Evolutionary conservation across 2,797 vertebrate genomes (phyloP).

Genomic region (Sebastes wilsoni): DNA sequence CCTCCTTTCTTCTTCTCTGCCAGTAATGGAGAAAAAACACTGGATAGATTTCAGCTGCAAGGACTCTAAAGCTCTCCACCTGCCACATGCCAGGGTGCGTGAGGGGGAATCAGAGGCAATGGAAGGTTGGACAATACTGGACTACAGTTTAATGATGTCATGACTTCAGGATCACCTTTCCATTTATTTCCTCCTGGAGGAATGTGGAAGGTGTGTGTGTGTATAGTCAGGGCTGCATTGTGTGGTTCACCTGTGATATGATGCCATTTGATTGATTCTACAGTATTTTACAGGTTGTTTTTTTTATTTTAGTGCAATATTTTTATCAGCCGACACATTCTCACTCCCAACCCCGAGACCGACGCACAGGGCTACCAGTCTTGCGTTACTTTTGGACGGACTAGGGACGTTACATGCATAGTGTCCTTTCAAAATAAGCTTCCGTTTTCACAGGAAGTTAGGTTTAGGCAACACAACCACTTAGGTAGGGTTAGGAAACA

Average conservation of each 20-base stretch:
- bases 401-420: no score
- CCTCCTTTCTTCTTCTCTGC: background rate
- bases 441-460: no score
- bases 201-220: slow-evolving; percentile 10
- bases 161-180: slow-evolving; percentile 13
- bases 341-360: no score
- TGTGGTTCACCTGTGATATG: background rate
- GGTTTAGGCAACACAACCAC: no score
- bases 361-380: no score
- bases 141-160: slow-evolving; percentile 15
- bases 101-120: slow-evolving; percentile 33
- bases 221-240: background rate
- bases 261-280: no score
- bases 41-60: slow-evolving; percentile 32
- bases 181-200: background rate
- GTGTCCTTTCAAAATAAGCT: no score
- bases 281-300: no score
- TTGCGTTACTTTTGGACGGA: no score
- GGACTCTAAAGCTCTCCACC: slow-evolving; percentile 38
- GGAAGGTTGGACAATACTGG: slow-evolving; percentile 13
- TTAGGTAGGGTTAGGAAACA: no score
- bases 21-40: slow-evolving; percentile 33
- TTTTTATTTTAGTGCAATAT: rapidly evolving
- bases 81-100: slow-evolving; percentile 33
- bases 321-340: no score